A percentile compares a stretch with the other conserved stretches of the same genome.
These are phyloP conservation scores for Premnoplex brunnescens DNA, from an alignment of 2,797 vertebrate species.

Conservation along the genomic window DNA sequence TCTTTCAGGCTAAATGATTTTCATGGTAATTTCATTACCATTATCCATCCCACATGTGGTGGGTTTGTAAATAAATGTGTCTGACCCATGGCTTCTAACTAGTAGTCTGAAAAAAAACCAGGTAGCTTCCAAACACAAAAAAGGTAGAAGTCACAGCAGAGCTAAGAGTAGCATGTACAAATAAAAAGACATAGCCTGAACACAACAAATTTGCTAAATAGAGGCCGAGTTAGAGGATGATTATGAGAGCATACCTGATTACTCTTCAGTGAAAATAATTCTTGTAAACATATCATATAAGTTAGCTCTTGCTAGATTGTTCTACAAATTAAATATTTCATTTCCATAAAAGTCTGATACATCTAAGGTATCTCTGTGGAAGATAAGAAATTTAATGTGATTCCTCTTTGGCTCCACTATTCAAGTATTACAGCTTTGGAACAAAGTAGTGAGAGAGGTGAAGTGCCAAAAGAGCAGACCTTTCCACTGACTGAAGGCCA, in stretches of 20 bases:
- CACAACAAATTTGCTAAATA: not conserved
- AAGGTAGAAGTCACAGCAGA: constrained; percentile 6
- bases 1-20: constrained; percentile 44
- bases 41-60: constrained; percentile 7
- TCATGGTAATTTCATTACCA: constrained; percentile 49
- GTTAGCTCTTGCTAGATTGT: not conserved
- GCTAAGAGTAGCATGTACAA: not conserved
- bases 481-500: not conserved
- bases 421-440: not conserved
- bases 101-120: not conserved
- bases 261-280: not conserved
- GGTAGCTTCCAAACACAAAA: constrained; percentile 1
- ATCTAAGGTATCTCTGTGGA: not conserved
- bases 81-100: constrained; percentile 38
- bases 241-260: not conserved
- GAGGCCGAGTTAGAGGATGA: not conserved
- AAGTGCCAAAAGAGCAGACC: not conserved
- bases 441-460: not conserved
- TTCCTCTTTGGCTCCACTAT: not conserved
- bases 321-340: not conserved
- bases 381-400: not conserved
- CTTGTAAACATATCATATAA: not conserved
- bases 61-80: constrained; percentile 25
- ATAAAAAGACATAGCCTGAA: not conserved
- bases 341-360: not conserved